These are phyloP conservation scores for Corythornis madagascariensis DNA, from an alignment of 2,113 vertebrate genomes.

Conservation along the genomic window DNA sequence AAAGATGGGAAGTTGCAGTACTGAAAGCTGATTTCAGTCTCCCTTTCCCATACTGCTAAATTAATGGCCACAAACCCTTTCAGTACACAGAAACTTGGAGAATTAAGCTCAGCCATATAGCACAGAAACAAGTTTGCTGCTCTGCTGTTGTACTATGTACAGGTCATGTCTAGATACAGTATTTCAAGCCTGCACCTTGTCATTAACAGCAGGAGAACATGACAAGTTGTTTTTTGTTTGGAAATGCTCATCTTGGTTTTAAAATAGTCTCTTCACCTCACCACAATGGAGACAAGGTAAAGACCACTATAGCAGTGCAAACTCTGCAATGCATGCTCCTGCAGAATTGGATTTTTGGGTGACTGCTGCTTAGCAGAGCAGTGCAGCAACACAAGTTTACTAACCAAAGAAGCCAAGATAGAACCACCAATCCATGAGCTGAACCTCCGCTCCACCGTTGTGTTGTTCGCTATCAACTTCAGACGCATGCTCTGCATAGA, in stretches of 20 bases:
- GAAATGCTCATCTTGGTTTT: not conserved
- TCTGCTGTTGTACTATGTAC: not conserved
- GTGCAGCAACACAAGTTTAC: slow-evolving; percentile 18
- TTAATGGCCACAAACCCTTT: not conserved
- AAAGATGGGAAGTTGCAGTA: not conserved
- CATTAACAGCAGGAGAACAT: not conserved
- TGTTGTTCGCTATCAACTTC: slow-evolving; percentile 98
- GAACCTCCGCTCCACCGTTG: slow-evolving; percentile 94
- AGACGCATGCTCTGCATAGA: slow-evolving; percentile 93
- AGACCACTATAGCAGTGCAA: rapidly evolving
- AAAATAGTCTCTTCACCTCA: not conserved
- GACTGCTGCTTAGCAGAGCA: not conserved
- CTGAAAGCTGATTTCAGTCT: not conserved
- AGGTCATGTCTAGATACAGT: rapidly evolving
- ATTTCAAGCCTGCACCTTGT: not conserved
- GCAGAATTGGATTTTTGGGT: not conserved
- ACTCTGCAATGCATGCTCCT: not conserved
- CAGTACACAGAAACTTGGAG: not conserved
- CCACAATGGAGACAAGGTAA: not conserved
- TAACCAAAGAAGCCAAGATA: slow-evolving; percentile 95
- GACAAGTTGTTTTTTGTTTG: not conserved
- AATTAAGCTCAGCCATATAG: not conserved
- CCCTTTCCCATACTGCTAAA: not conserved
- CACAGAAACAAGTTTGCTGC: not conserved
- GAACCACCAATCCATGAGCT: slow-evolving; percentile 98